A percentile compares a stretch with the other conserved stretches of the same genome.
These are phyloP conservation scores for Phrynosoma blainvillii DNA, from an alignment of 2,113 vertebrate species.

Conservation along the genomic window DNA sequence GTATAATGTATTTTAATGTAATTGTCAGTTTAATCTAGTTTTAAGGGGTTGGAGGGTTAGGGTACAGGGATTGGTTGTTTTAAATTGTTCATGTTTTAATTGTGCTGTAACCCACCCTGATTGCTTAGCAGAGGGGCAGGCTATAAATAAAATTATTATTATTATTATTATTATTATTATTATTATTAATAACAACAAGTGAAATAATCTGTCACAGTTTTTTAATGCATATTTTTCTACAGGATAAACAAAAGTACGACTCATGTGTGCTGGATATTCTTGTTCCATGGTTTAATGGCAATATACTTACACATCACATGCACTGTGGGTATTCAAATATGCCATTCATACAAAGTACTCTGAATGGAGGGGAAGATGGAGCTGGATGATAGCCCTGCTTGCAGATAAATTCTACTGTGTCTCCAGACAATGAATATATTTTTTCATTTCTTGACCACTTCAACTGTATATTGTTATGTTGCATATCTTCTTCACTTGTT, in stretches of 20 bases:
- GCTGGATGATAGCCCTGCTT: rapidly evolving
- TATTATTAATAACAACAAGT: too few species aligned
- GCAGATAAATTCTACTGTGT: neutral
- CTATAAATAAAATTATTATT: too few species aligned
- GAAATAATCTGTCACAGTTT: too few species aligned
- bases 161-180: too few species aligned
- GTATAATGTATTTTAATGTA: too few species aligned
- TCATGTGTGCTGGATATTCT: neutral
- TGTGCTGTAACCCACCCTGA: too few species aligned
- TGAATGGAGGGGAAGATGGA: rapidly evolving
- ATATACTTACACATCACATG: neutral
- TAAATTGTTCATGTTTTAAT: too few species aligned
- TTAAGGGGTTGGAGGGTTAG: too few species aligned
- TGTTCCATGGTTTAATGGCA: neutral
- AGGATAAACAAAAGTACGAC: neutral
- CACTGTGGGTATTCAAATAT: neutral
- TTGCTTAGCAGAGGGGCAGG: too few species aligned
- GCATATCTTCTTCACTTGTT: rapidly evolving
- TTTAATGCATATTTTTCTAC: neutral
- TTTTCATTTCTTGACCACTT: rapidly evolving
- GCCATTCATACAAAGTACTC: constrained; percentile 19
- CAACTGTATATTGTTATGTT: neutral
- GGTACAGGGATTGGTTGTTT: too few species aligned
- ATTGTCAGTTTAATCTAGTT: too few species aligned
- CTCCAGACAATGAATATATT: neutral